Evolutionary conservation across 2,797 vertebrate species (phyloP).

Genomic region (Antennarius maculatus): DNA sequence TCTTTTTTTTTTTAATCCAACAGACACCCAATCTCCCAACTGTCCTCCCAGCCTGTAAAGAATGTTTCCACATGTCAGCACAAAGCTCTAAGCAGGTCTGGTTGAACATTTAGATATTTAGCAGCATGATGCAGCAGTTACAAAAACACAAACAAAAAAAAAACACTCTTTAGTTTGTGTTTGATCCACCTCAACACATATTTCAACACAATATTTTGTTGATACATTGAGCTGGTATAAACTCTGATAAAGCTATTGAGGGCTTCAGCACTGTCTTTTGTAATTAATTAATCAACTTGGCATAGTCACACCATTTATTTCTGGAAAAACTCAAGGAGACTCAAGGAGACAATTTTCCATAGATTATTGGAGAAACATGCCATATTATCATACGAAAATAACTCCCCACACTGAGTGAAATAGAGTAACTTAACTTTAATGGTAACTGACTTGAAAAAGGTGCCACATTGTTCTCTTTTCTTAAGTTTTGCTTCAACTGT

Average conservation of each 20-base stretch:
- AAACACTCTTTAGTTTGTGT: conserved; percentile 21
- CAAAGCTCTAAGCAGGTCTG: conserved; percentile 18
- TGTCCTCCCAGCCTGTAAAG: neutral
- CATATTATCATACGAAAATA: conserved; percentile 33
- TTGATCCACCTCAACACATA: conserved; percentile 1
- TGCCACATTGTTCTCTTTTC: too few relatives aligned
- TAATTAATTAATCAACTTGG: conserved; percentile 66
- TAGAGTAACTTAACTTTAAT: neutral
- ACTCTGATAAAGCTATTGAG: conserved; percentile 22
- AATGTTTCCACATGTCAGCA: neutral
- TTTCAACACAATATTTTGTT: neutral
- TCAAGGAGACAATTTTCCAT: conserved; percentile 47
- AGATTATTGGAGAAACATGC: conserved; percentile 21
- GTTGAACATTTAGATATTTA: neutral
- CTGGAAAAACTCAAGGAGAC: conserved; percentile 50
- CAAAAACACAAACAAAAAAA: neutral
- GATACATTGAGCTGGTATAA: conserved; percentile 11
- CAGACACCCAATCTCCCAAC: neutral
- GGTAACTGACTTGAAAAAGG: neutral
- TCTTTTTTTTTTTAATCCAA: neutral
- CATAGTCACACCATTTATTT: conserved; percentile 61
- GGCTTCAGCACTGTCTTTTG: conserved; percentile 39
- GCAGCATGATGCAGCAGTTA: neutral
- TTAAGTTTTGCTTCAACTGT: conserved; percentile 17
- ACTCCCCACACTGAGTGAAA: conserved; percentile 5